Percentiles rank a stretch among this genome's conserved stretches.
These are phyloP conservation scores for Uloborus plumipes DNA, from an alignment of 2,888 invertebrate species.

Conservation along the genomic window DNA sequence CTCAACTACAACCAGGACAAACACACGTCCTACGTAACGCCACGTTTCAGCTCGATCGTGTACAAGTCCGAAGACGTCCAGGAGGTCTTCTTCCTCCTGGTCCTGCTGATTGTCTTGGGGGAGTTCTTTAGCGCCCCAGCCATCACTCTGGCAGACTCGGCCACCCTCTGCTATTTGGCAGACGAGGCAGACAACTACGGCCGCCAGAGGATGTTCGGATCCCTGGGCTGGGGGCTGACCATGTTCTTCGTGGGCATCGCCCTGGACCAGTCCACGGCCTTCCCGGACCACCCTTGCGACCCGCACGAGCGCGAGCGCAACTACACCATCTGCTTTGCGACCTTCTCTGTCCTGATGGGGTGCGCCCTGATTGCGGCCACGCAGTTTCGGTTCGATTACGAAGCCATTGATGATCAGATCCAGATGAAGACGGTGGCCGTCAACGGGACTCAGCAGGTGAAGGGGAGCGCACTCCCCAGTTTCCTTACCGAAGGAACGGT, in stretches of 20 bases:
- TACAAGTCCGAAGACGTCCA: constrained; percentile 90
- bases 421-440: constrained; percentile 59
- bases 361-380: constrained; percentile 93
- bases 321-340: constrained; percentile 98
- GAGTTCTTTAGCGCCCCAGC: constrained; percentile 98
- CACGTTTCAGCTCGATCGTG: constrained; percentile 92
- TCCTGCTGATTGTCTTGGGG: constrained; percentile 92
- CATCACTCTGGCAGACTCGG: constrained; percentile 91
- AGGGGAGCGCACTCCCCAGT: constrained; percentile 31
- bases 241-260: constrained; percentile 99
- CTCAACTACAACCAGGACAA: constrained; percentile 67
- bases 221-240: constrained; percentile 96
- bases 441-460: constrained; percentile 40
- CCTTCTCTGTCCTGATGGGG: constrained; percentile 96
- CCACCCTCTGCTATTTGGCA: constrained; percentile 77
- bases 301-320: constrained; percentile 94
- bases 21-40: constrained; percentile 85
- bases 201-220: constrained; percentile 97
- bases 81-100: constrained; percentile 93
- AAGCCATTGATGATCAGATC: constrained; percentile 60
- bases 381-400: constrained; percentile 80
- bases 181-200: constrained; percentile 84
- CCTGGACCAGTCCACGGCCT: constrained; percentile 95
- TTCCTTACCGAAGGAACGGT: constrained; percentile 57
- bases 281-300: constrained; percentile 83